phyloP scores from a whole-genome alignment of 2,113 vertebrate genomes.

The Addax nasomaculatus region DNA sequence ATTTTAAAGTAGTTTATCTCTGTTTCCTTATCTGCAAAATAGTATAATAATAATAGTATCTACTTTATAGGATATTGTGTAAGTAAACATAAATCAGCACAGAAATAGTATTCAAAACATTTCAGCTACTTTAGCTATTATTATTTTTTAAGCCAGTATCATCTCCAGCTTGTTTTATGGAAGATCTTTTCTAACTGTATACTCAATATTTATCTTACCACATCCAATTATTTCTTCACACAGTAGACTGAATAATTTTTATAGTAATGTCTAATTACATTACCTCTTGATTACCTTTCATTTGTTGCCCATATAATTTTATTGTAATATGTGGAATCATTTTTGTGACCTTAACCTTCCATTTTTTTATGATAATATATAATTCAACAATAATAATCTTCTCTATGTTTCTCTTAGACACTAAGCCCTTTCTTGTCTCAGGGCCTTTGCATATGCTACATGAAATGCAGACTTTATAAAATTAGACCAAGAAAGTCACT shows the following conservation, averaged over 20 bases:
- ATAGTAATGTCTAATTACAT: background rate
- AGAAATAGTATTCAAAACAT: background rate
- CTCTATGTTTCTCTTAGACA: background rate
- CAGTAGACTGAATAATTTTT: background rate
- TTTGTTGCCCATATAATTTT: background rate
- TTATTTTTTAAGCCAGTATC: background rate
- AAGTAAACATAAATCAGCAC: background rate
- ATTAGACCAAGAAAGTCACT: background rate
- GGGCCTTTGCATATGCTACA: background rate
- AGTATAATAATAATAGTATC: background rate
- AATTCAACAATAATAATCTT: background rate
- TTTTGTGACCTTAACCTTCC: background rate
- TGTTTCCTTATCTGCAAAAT: background rate
- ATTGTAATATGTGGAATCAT: background rate
- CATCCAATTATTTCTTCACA: background rate
- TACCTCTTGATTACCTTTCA: background rate
- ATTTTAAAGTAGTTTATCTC: background rate
- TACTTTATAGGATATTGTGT: background rate
- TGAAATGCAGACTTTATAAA: background rate
- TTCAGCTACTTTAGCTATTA: background rate
- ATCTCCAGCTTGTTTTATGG: background rate
- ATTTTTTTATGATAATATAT: background rate
- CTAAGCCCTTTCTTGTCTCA: background rate
- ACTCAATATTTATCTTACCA: background rate
- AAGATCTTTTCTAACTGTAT: background rate